A percentile compares a stretch with the other conserved stretches of the same genome.
These are phyloP conservation scores for Mus caroli DNA, from an alignment of 2,797 vertebrate genomes.

Conservation along the genomic window DNA sequence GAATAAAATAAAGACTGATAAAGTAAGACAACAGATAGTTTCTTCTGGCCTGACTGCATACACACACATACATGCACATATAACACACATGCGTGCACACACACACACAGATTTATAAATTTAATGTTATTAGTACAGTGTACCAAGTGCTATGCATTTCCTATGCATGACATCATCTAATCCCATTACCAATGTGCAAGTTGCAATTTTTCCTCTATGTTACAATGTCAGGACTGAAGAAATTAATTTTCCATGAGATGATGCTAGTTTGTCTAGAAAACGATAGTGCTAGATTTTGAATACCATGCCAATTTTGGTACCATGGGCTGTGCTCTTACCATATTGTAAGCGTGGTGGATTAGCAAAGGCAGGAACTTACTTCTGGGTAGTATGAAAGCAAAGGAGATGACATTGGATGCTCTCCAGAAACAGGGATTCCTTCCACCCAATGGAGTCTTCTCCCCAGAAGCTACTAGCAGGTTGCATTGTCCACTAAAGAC, in stretches of 20 bases:
- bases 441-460: background rate
- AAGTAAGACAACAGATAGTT: background rate
- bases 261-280: conserved; percentile 24
- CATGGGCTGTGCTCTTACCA: background rate
- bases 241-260: conserved; percentile 9
- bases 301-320: background rate
- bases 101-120: background rate
- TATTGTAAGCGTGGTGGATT: background rate
- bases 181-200: background rate
- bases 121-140: background rate
- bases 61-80: background rate
- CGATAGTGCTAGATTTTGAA: background rate
- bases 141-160: background rate
- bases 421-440: background rate
- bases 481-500: background rate
- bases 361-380: background rate
- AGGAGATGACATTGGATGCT: background rate
- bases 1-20: background rate
- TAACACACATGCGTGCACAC: too few species aligned
- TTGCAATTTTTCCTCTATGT: background rate
- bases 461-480: background rate
- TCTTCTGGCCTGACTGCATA: background rate
- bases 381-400: background rate
- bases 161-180: background rate
- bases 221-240: conserved; percentile 22